A percentile compares a stretch with the other conserved stretches of the same genome.
phyloP scores from a whole-genome alignment of 2,888 invertebrate genomes.

The Apantesis nais region DNA sequence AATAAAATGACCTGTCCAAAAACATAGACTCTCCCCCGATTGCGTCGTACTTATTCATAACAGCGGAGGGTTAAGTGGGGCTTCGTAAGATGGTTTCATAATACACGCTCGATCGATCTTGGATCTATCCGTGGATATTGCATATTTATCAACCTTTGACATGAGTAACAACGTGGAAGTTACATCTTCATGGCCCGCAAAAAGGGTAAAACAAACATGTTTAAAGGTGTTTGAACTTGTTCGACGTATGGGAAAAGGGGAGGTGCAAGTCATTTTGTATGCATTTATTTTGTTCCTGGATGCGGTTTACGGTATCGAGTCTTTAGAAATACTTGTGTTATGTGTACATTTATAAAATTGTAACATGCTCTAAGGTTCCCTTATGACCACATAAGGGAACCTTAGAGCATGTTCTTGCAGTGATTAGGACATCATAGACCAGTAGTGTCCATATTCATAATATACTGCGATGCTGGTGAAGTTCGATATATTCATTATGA shows the following conservation, averaged over 20 bases:
- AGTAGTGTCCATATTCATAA: no score
- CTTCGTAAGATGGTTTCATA: slow-evolving; percentile 54
- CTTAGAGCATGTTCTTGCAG: no score
- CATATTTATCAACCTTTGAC: slow-evolving; percentile 86
- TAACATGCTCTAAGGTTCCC: neutral
- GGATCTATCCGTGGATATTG: slow-evolving; percentile 80
- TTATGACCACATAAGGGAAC: no score
- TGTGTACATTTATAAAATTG: neutral
- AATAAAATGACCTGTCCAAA: slow-evolving; percentile 49
- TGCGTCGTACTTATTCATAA: slow-evolving; percentile 7
- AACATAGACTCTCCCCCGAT: slow-evolving; percentile 23
- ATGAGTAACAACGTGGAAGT: slow-evolving; percentile 81
- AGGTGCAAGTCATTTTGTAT: slow-evolving; percentile 26
- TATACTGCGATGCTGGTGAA: neutral
- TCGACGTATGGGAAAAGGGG: slow-evolving; percentile 51
- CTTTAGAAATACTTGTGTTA: neutral
- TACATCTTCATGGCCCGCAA: slow-evolving; percentile 80
- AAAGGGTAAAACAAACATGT: slow-evolving; percentile 76
- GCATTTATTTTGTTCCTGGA: neutral
- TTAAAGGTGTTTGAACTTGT: slow-evolving; percentile 62
- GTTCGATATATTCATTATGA: neutral
- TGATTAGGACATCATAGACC: no score
- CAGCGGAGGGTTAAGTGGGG: slow-evolving; percentile 39
- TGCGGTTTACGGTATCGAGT: neutral
- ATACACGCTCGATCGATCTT: slow-evolving; percentile 80